Base-by-base conservation (phyloP, 2,113 vertebrate species). In the Alethe castanea region DNA sequence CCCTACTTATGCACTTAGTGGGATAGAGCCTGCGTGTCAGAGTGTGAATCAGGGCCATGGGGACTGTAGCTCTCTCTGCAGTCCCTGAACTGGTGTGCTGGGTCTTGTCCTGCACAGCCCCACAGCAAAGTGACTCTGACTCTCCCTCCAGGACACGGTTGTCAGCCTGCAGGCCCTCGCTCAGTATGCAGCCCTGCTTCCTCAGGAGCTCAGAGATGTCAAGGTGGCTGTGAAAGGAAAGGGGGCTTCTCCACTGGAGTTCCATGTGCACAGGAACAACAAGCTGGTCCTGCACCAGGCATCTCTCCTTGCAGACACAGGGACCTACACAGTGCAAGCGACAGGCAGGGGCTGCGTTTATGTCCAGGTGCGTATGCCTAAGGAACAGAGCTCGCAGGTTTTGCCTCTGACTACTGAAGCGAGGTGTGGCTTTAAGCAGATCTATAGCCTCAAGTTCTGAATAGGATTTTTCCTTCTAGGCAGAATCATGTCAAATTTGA, bases 201-300 rank as follows among this genome's bases (percentile, higher is more conserved):
- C 95, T 70, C 95, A 80, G 60, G 83, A 93, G 40, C 95, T 91
- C 5, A 96, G 94, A 36, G 89, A 96, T 62, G 89, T 97, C 48
- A 96, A 94, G 59, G 97, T 98, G 67, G 94, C 89, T 20, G 93
- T 98, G 50, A 94, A 80, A 82, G 88, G 95, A 86, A 91, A 93
- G 44, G 94, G 80, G 12, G 60, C 73, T 22, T 93, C 95, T 31
- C 80, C 83, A 72, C 14, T 97, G 57, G 62, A 61, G 8, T 98
- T 99, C 77, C 84, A 97, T 0, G 95, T 99, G 69, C 97, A 98
- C 74, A 92, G 92, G 33, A 81, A 91, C 77, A 99, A 98, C 94
- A 98, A 98, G 65, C 77, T 99, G 64, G 95, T 98, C 59, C 98
- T 98, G 86, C 98, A 99, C 66, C 98, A 98, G 92, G 90, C 71